Conservation (phyloP, 2,797 vertebrate genomes). For the Chiropotes sagulatus region DNA sequence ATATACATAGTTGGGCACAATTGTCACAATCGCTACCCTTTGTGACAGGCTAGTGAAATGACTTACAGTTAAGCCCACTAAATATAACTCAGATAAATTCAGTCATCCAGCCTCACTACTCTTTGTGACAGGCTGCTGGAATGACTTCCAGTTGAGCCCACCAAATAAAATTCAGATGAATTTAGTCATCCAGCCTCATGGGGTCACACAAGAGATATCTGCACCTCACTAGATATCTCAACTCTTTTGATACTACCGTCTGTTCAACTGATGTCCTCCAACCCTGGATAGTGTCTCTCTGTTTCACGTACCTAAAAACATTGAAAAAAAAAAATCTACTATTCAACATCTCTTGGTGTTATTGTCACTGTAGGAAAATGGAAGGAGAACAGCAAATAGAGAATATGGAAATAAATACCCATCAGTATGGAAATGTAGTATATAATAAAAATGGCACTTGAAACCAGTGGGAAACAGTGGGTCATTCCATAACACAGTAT, state of each 20-base stretch:
- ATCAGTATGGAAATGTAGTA: not conserved
- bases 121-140: not conserved
- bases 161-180: not conserved
- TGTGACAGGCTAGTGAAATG: too few relatives aligned
- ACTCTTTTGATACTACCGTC: not conserved
- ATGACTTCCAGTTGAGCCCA: not conserved
- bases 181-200: not conserved
- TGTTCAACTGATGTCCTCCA: not conserved
- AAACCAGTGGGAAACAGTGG: not conserved
- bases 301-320: not conserved
- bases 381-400: not conserved
- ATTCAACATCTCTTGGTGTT: not conserved
- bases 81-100: rapidly evolving
- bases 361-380: not conserved
- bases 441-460: not conserved
- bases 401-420: not conserved
- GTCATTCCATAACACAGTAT: not conserved
- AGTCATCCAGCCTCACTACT: not conserved
- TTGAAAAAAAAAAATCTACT: not conserved
- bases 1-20: rapidly evolving
- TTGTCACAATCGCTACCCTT: not conserved
- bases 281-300: too few relatives aligned
- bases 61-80: not conserved
- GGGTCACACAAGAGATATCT: not conserved
- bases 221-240: too few relatives aligned